phyloP scores from a whole-genome alignment of 2,113 vertebrate species.

The Cebus imitator region DNA sequence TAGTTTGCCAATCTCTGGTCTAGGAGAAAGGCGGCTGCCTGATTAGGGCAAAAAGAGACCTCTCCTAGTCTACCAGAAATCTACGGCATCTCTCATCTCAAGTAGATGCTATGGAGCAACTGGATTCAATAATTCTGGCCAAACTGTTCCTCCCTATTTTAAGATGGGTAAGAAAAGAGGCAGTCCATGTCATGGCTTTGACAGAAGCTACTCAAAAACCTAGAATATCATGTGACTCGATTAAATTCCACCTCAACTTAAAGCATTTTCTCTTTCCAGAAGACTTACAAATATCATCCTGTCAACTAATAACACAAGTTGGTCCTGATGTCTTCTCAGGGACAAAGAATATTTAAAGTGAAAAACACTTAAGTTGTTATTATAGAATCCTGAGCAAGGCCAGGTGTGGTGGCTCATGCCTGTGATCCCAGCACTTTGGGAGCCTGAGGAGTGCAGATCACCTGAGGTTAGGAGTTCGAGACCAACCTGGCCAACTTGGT shows the following conservation, averaged over 20 bases:
- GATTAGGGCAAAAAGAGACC: background rate
- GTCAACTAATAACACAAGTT: background rate
- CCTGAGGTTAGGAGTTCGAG: no score
- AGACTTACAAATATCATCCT: constrained; percentile 3
- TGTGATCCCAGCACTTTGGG: no score
- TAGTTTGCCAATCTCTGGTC: background rate
- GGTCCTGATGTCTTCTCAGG: background rate
- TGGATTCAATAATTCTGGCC: background rate
- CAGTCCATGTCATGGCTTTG: background rate
- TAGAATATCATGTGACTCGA: background rate
- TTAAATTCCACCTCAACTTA: background rate
- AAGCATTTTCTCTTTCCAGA: background rate
- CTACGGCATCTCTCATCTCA: background rate
- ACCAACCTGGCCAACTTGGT: no score
- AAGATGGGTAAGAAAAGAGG: background rate
- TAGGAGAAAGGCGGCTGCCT: background rate
- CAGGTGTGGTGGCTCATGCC: no score
- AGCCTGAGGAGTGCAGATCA: no score
- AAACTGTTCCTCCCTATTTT: background rate
- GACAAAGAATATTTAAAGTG: background rate
- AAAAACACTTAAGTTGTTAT: background rate
- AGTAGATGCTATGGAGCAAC: background rate
- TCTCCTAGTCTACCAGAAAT: background rate
- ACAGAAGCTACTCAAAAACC: constrained; percentile 1
- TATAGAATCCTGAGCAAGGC: background rate